Evolutionary conservation across 2,797 vertebrate genomes (phyloP).

Genomic region (Lacerta agilis): DNA sequence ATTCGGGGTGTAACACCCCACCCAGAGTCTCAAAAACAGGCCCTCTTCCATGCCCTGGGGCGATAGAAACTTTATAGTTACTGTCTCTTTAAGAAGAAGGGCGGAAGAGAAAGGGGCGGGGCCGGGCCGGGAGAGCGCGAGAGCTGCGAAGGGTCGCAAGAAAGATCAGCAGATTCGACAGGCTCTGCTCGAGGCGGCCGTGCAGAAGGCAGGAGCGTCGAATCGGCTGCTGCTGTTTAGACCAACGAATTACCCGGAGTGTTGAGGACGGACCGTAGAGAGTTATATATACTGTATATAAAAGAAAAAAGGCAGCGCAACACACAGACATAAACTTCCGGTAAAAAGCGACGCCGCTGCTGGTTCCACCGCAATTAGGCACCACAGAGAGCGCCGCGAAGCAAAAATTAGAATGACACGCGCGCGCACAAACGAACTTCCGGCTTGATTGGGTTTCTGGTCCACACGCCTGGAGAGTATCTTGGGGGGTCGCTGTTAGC

Average conservation of each 20-base stretch:
- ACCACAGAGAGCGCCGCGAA: not conserved
- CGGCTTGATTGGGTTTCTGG: not conserved
- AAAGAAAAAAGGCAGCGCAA: not conserved
- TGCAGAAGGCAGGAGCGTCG: not conserved
- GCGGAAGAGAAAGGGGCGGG: not conserved
- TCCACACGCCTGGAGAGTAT: no score
- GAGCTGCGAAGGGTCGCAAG: accelerated
- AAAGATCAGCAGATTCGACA: accelerated
- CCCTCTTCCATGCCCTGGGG: not conserved
- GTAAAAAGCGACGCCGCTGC: not conserved
- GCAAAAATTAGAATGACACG: not conserved
- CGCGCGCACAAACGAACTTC: not conserved
- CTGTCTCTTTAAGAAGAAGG: conserved; percentile 10
- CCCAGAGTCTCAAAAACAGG: not conserved
- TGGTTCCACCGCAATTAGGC: not conserved
- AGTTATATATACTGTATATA: not conserved
- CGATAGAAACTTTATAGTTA: accelerated
- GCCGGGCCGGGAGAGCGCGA: not conserved
- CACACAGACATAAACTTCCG: not conserved
- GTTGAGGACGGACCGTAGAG: not conserved
- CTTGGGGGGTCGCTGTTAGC: no score
- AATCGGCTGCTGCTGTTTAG: not conserved
- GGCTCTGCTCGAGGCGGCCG: accelerated
- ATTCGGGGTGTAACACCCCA: no score
- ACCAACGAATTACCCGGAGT: not conserved